phyloP scores from a whole-genome alignment of 2,888 invertebrate species.

The Lysandra coridon region DNA sequence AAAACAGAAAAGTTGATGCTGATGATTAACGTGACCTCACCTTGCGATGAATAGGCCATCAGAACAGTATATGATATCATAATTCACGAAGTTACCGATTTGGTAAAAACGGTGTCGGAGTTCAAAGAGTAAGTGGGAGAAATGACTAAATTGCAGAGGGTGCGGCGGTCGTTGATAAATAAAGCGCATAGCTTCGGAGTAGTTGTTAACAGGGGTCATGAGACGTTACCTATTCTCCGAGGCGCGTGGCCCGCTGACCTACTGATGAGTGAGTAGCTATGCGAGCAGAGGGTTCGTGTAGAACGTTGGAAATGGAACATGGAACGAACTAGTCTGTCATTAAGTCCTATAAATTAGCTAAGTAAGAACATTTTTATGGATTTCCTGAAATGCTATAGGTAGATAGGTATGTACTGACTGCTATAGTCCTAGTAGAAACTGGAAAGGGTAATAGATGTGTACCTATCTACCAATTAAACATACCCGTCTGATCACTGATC shows the following conservation, averaged over 20 bases:
- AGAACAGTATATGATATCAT: constrained; percentile 31
- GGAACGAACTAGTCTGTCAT: too few species aligned
- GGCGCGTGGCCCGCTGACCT: constrained; percentile 35
- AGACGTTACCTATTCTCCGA: constrained; percentile 31
- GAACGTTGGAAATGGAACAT: neutral
- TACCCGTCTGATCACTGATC: too few species aligned
- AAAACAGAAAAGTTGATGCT: neutral
- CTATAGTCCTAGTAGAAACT: too few species aligned
- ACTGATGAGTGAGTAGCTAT: constrained; percentile 13
- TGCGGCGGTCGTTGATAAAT: constrained; percentile 37
- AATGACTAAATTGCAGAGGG: constrained; percentile 36
- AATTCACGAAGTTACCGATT: constrained; percentile 34
- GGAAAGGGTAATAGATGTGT: too few species aligned
- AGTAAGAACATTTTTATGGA: too few species aligned
- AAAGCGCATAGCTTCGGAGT: constrained; percentile 32
- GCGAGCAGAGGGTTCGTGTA: neutral
- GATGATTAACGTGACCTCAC: constrained; percentile 4
- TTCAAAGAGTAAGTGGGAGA: constrained; percentile 49
- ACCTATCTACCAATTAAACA: too few species aligned
- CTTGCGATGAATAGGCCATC: constrained; percentile 17
- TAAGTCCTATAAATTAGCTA: too few species aligned
- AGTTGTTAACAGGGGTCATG: constrained; percentile 34
- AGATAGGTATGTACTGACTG: too few species aligned
- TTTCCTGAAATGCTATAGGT: too few species aligned
- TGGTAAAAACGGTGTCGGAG: constrained; percentile 52